Conservation (phyloP, 2,888 invertebrate species). For the Ephialtes manifestator region DNA sequence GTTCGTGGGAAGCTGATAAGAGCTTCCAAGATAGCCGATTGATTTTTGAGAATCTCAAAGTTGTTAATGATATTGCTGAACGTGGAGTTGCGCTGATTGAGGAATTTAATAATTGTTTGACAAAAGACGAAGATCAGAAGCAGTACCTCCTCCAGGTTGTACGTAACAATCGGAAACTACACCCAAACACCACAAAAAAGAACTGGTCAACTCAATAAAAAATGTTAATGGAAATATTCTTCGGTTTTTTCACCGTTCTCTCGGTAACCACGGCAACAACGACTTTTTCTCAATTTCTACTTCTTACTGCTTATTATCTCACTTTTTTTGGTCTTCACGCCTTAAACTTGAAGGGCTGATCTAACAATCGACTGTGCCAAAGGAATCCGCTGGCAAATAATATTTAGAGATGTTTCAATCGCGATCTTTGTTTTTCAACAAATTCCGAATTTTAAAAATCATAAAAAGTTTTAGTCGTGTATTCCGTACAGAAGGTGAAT, state of each 20-base stretch:
- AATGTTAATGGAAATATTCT: not conserved
- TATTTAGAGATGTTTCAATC: too few relatives aligned
- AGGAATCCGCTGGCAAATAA: too few relatives aligned
- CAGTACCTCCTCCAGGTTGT: constrained; percentile 25
- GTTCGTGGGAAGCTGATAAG: not conserved
- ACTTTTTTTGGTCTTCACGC: not conserved
- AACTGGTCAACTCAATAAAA: not conserved
- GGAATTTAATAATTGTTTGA: not conserved
- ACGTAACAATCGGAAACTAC: not conserved
- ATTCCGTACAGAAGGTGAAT: too few relatives aligned
- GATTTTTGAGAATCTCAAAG: not conserved
- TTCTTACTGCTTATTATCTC: not conserved
- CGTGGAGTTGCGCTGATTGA: constrained; percentile 1
- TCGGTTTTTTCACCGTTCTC: not conserved
- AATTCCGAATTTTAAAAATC: too few relatives aligned
- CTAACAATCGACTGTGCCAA: not conserved
- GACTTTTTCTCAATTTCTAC: not conserved
- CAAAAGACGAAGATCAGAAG: constrained; percentile 3
- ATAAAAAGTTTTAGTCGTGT: too few relatives aligned
- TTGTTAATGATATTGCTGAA: constrained; percentile 2
- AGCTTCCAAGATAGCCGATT: not conserved
- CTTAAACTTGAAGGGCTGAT: not conserved
- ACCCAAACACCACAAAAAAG: too few relatives aligned
- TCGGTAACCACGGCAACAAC: not conserved
- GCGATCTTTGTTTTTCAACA: too few relatives aligned